phyloP scores from a whole-genome alignment of 2,888 invertebrate species.

The Pasiphila rectangulata region DNA sequence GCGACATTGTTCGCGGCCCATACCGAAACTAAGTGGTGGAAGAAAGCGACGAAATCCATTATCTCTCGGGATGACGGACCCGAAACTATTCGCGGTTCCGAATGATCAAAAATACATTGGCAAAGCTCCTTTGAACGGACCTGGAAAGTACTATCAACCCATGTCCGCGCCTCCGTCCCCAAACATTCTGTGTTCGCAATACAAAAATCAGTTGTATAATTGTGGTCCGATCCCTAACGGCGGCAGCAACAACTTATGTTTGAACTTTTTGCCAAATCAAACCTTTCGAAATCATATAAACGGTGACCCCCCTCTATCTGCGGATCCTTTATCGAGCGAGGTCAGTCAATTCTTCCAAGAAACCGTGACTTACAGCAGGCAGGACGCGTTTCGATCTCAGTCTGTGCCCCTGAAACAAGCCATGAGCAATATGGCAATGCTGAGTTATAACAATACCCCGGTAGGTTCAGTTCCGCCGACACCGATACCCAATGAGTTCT shows the following conservation, averaged over 20 bases:
- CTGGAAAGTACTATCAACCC: slow-evolving; percentile 71
- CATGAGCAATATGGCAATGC: slow-evolving; percentile 60
- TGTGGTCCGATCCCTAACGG: slow-evolving; percentile 65
- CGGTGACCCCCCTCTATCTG: slow-evolving; percentile 69
- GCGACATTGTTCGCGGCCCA: slow-evolving; percentile 79
- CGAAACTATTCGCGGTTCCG: slow-evolving; percentile 69
- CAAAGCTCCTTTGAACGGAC: slow-evolving; percentile 52
- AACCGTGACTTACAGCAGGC: slow-evolving; percentile 62
- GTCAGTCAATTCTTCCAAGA: slow-evolving; percentile 83
- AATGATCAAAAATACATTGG: slow-evolving; percentile 68
- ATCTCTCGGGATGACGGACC: slow-evolving; percentile 56
- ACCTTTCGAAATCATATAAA: slow-evolving; percentile 71
- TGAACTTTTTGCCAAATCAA: slow-evolving; percentile 66
- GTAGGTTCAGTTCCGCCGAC: slow-evolving; percentile 85
- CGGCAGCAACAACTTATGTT: slow-evolving; percentile 64
- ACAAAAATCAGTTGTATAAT: slow-evolving; percentile 75
- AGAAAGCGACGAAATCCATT: slow-evolving; percentile 62
- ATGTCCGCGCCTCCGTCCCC: slow-evolving; percentile 88
- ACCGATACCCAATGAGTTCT: slow-evolving; percentile 86
- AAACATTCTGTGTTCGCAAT: slow-evolving; percentile 69
- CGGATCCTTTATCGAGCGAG: slow-evolving; percentile 79
- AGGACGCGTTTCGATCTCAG: slow-evolving; percentile 84
- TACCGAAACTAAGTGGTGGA: slow-evolving; percentile 67
- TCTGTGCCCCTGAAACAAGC: slow-evolving; percentile 88
- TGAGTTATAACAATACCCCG: slow-evolving; percentile 77